Evolutionary conservation across 2,888 invertebrate genomes (phyloP).

Genomic region (Ormyrus labotus): DNA sequence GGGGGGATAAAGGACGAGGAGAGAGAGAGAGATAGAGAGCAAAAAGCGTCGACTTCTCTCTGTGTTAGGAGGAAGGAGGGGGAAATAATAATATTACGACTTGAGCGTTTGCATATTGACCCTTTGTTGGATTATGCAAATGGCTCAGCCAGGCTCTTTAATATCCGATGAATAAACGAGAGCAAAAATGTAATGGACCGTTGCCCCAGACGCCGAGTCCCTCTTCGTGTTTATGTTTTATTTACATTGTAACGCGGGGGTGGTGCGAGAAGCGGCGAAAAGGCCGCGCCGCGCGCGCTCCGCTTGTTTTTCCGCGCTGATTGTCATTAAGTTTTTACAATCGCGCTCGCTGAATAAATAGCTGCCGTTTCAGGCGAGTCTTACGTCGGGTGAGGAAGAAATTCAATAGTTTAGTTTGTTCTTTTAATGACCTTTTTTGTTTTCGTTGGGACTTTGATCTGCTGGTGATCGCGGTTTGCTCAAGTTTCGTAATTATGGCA

Average conservation of each 20-base stretch:
- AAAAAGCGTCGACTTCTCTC: background rate
- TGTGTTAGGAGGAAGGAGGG: background rate
- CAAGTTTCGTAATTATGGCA: too few species aligned
- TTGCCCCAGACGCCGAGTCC: background rate
- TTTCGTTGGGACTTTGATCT: too few species aligned
- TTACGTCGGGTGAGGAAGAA: too few species aligned
- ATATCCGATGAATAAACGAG: conserved; percentile 45
- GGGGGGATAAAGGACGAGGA: background rate
- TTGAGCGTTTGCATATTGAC: conserved; percentile 55
- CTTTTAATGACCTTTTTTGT: too few species aligned
- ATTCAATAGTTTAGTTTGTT: too few species aligned
- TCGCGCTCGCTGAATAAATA: too few species aligned
- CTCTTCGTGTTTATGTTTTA: background rate
- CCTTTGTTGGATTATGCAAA: conserved; percentile 56
- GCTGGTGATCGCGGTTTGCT: too few species aligned
- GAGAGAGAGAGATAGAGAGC: background rate
- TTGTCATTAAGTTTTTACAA: too few species aligned
- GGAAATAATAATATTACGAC: conserved; percentile 53
- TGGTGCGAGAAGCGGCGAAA: too few species aligned
- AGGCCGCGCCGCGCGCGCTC: too few species aligned
- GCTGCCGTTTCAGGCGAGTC: too few species aligned
- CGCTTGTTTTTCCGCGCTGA: too few species aligned
- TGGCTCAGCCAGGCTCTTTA: conserved; percentile 41
- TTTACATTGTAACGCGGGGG: background rate
- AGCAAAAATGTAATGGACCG: conserved; percentile 21